Evolutionary conservation across 2,797 vertebrate species (phyloP).

Genomic region (Myotis myotis): DNA sequence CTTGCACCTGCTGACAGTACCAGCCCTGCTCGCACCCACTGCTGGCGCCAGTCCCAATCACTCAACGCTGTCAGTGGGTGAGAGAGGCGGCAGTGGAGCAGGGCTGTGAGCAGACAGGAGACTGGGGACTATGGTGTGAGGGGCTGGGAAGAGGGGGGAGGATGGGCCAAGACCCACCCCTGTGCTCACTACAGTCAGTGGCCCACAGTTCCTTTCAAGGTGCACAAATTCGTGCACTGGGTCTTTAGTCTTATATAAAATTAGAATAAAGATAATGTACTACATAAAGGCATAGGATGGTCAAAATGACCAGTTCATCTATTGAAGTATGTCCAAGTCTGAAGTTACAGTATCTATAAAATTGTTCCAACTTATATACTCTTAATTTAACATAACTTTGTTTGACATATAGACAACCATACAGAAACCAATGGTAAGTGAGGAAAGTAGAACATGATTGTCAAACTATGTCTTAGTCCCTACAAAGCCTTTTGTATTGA

Average conservation of each 20-base stretch:
- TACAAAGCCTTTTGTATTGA: not conserved
- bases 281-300: not conserved
- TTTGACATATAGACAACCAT: not conserved
- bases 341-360: not conserved
- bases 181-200: too few relatives aligned
- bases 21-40: too few relatives aligned
- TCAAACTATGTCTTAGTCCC: not conserved
- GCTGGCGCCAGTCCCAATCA: too few relatives aligned
- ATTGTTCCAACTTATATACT: not conserved
- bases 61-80: too few relatives aligned
- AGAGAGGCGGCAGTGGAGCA: too few relatives aligned
- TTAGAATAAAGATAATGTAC: not conserved
- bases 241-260: not conserved
- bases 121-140: too few relatives aligned
- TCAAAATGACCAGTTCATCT: not conserved
- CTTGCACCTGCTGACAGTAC: too few relatives aligned
- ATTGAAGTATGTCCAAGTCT: not conserved
- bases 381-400: not conserved
- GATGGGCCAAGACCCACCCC: too few relatives aligned
- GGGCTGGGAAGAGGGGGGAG: too few relatives aligned
- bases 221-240: too few relatives aligned
- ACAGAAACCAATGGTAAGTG: not conserved
- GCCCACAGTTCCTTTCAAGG: too few relatives aligned
- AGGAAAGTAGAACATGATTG: not conserved
- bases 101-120: too few relatives aligned